These are phyloP conservation scores for Phanerotoma sp. DNA, from an alignment of 2,888 invertebrate genomes.

Conservation along the genomic window DNA sequence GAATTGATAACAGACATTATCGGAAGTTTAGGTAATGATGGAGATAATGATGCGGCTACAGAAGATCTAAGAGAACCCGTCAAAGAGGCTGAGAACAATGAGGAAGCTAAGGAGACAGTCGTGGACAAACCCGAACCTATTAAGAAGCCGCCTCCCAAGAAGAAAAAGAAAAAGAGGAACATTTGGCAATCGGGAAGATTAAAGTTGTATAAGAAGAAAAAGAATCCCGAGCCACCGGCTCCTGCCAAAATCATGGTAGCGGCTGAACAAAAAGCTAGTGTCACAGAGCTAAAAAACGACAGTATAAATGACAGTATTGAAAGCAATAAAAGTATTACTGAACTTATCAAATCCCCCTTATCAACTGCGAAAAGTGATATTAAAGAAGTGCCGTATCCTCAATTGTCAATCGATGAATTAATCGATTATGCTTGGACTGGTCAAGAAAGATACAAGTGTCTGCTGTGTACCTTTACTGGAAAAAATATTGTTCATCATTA, in stretches of 20 bases:
- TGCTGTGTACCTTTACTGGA: constrained; percentile 64
- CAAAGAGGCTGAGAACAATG: too few relatives aligned
- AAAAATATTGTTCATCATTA: constrained; percentile 69
- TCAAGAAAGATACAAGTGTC: constrained; percentile 60
- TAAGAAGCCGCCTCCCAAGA: constrained; percentile 20
- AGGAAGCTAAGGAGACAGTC: constrained; percentile 25
- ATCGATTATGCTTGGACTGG: constrained; percentile 43
- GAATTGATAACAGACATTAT: constrained; percentile 41
- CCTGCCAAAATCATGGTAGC: too few relatives aligned
- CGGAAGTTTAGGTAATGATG: constrained; percentile 30
- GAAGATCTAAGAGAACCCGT: too few relatives aligned
- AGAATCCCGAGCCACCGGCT: too few relatives aligned
- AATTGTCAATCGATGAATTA: constrained; percentile 33
- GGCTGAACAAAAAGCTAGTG: too few relatives aligned
- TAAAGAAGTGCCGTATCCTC: constrained; percentile 47
- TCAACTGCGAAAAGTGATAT: too few relatives aligned
- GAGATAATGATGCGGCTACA: constrained; percentile 9
- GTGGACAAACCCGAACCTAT: constrained; percentile 1
- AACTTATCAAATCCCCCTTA: too few relatives aligned
- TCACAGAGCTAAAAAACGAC: too few relatives aligned
- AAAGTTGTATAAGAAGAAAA: too few relatives aligned
- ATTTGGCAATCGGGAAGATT: constrained; percentile 44
- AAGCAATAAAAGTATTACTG: too few relatives aligned
- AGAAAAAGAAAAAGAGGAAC: constrained; percentile 46
- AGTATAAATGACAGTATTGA: too few relatives aligned